Evolutionary conservation across 2,888 invertebrate genomes (phyloP), one percentile per base, ranked within the genome.

Genomic region (Heterodera filipjevi): DNA sequence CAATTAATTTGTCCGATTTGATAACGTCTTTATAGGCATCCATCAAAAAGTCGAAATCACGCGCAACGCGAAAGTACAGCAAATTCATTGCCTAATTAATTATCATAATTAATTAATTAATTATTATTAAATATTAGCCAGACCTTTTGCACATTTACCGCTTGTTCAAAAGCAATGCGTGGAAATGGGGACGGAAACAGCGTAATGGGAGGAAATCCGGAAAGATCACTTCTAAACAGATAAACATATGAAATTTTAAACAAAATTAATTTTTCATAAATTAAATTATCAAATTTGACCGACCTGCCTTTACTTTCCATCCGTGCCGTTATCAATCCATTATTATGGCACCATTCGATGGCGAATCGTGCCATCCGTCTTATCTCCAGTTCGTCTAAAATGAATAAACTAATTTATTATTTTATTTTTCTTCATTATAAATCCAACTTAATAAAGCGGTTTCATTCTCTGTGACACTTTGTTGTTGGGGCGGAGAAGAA

Each of bases 141-240:
- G 14, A 87, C 87, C 79, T 85, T 82, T 77, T 89, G 89, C 27
- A 87, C 85, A 53, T 84, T 80, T 6, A 84, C 73, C 10, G 88
- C 87, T 66, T 87, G 84, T 30, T 86, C 80, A 75, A 86, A 87
- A 16, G 86, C 81, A 46, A 82, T 77, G 33, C 83, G 78, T 19
- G 89, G 89, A 78, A 89, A 89, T 33, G 86, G 86, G 27, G 88
- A 85, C 16, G 89, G 89, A 35, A 88, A 82, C 70, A 89, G 84
- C 39, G 89, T 84, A 66, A 89, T 78, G 12, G 89, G 89, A 12
- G 86, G 85, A 35, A 84, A 82, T 77, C 84, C 84, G 72, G 87
- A 86, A 32, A 84, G 66, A 77, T 86, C 86, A 66, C 86, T 85
- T 86, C 27, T 87, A 76, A 5, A 87, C 86, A 74, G 84, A 86